phyloP scores from a whole-genome alignment of 2,113 vertebrate species.

The Rhombomys opimus region DNA sequence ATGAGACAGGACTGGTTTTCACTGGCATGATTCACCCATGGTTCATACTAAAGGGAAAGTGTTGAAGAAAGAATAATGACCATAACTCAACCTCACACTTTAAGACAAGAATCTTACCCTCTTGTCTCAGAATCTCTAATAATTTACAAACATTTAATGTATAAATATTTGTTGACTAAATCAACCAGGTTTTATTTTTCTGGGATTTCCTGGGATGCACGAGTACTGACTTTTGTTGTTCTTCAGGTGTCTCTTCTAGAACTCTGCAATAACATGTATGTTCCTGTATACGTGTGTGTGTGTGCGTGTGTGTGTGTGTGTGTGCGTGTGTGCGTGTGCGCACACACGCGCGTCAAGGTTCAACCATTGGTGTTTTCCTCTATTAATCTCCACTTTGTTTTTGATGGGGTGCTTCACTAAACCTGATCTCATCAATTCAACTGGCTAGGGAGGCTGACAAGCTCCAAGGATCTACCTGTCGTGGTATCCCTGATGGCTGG shows the following conservation, averaged over 20 bases:
- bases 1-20: constrained; percentile 53
- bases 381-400: not conserved
- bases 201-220: constrained; percentile 17
- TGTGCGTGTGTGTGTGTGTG: not conserved
- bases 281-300: no score
- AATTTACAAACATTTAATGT: constrained; percentile 63
- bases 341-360: not conserved
- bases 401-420: not conserved
- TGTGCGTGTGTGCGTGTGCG: not conserved
- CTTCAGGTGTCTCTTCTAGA: not conserved
- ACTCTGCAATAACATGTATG: not conserved
- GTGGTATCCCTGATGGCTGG: not conserved
- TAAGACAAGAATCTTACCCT: constrained; percentile 50
- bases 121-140: constrained; percentile 22
- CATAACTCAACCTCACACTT: constrained; percentile 31
- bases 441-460: not conserved
- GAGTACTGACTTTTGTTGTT: constrained; percentile 26
- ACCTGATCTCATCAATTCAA: not conserved
- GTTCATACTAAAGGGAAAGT: constrained; percentile 11
- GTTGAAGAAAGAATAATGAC: constrained; percentile 8
- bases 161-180: constrained; percentile 64
- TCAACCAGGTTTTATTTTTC: constrained; percentile 57
- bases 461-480: not conserved
- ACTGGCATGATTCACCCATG: constrained; percentile 41
- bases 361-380: not conserved